Percentiles rank a stretch among this genome's conserved stretches.
Evolutionary conservation across 2,113 vertebrate species (phyloP).

Genomic region (Jaculus jaculus): DNA sequence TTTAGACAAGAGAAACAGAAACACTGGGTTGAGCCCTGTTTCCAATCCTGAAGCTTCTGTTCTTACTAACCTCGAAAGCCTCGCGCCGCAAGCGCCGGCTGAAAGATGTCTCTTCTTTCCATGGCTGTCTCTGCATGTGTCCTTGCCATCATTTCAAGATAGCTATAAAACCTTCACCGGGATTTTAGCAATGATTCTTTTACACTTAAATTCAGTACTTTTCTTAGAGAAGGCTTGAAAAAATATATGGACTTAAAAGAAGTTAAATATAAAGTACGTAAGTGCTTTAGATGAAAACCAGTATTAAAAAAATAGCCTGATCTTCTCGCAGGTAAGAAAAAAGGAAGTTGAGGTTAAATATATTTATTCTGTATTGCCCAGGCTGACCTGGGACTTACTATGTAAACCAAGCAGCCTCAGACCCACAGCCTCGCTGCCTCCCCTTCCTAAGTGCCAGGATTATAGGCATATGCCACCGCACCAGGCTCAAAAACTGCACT

Average conservation of each 20-base stretch:
- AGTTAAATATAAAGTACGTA: slow-evolving; percentile 29
- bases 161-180: neutral
- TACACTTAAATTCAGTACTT: slow-evolving; percentile 46
- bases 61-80: neutral
- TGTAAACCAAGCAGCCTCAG: neutral
- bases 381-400: neutral
- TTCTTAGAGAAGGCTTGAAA: neutral
- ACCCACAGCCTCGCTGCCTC: neutral
- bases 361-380: neutral
- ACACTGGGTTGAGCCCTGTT: neutral
- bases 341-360: neutral
- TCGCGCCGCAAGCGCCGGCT: neutral
- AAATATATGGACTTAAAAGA: neutral
- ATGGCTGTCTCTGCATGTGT: neutral
- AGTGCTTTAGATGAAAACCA: slow-evolving; percentile 20
- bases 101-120: neutral
- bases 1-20: slow-evolving; percentile 14
- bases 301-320: neutral
- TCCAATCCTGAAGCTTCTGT: neutral
- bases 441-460: neutral
- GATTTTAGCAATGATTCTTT: neutral
- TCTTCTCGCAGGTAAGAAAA: slow-evolving; percentile 39
- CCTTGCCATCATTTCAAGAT: neutral
- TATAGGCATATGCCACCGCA: neutral
- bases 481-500: neutral